Conservation (phyloP, 2,797 vertebrate genomes). For the Enteromius anoplus region DNA sequence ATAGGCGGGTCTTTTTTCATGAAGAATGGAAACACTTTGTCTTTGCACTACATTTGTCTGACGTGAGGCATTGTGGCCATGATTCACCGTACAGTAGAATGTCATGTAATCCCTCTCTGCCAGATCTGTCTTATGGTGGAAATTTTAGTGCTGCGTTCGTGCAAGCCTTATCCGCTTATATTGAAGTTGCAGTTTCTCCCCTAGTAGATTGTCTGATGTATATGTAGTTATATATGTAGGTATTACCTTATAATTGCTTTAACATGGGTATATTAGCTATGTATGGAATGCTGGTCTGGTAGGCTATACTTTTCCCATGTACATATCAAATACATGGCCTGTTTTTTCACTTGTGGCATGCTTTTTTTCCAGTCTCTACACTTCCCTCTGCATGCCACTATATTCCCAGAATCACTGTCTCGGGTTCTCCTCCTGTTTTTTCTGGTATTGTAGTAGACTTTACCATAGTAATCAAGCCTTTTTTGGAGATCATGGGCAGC, state of each 20-base stretch:
- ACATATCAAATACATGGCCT: conserved; percentile 65
- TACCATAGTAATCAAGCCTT: background rate
- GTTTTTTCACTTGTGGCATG: conserved; percentile 41
- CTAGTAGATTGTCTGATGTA: conserved; percentile 1
- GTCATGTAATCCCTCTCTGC: background rate
- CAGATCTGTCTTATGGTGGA: background rate
- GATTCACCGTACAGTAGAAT: background rate
- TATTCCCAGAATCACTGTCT: conserved; percentile 12
- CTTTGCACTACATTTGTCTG: background rate
- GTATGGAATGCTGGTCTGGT: conserved; percentile 46
- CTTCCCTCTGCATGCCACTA: conserved; percentile 30
- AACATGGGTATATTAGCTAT: conserved; percentile 37
- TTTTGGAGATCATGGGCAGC: conserved; percentile 25
- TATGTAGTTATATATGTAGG: background rate
- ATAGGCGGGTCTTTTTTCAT: background rate
- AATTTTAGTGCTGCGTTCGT: background rate
- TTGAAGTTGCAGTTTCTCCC: background rate
- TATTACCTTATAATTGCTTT: conserved; percentile 52
- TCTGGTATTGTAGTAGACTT: background rate
- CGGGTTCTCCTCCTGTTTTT: conserved; percentile 21
- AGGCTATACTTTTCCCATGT: conserved; percentile 65
- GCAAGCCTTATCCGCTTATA: background rate
- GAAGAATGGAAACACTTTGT: conserved; percentile 2
- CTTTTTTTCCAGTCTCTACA: conserved; percentile 21
- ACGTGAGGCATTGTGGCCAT: background rate